Conservation (phyloP, 2,888 invertebrate genomes). For the Timandra comae region DNA sequence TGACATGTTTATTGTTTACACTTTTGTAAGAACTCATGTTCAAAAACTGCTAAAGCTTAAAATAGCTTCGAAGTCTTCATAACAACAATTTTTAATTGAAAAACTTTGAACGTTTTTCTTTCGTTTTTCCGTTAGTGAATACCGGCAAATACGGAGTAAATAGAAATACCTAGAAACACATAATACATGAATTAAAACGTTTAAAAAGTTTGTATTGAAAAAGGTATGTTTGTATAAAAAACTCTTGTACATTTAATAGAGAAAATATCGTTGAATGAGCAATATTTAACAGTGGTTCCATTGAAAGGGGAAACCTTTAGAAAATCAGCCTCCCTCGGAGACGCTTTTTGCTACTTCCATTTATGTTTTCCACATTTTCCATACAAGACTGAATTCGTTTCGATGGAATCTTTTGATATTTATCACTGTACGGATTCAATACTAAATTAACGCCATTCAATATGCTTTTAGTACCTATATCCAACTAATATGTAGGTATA, state of each 20-base stretch:
- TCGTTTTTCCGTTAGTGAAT: too few relatives aligned
- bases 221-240: slow-evolving; percentile 23
- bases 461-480: too few relatives aligned
- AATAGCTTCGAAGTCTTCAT: too few relatives aligned
- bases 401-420: slow-evolving; percentile 57
- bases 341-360: slow-evolving; percentile 59
- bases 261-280: slow-evolving; percentile 67
- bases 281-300: slow-evolving; percentile 66
- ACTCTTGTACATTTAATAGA: slow-evolving; percentile 47
- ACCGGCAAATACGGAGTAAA: too few relatives aligned
- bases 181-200: not conserved
- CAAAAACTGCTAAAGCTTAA: too few relatives aligned
- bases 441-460: slow-evolving; percentile 69
- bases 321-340: slow-evolving; percentile 68
- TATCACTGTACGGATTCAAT: slow-evolving; percentile 57
- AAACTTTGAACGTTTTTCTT: too few relatives aligned
- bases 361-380: slow-evolving; percentile 71
- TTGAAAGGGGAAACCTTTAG: slow-evolving; percentile 69
- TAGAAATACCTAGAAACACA: slow-evolving; percentile 2
- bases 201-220: slow-evolving; percentile 17
- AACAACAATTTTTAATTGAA: too few relatives aligned
- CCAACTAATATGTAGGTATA: too few relatives aligned
- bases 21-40: too few relatives aligned
- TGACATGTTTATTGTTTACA: too few relatives aligned
- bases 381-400: slow-evolving; percentile 59